Conservation (phyloP, 2,797 vertebrate genomes). For the Tangara arthus region DNA sequence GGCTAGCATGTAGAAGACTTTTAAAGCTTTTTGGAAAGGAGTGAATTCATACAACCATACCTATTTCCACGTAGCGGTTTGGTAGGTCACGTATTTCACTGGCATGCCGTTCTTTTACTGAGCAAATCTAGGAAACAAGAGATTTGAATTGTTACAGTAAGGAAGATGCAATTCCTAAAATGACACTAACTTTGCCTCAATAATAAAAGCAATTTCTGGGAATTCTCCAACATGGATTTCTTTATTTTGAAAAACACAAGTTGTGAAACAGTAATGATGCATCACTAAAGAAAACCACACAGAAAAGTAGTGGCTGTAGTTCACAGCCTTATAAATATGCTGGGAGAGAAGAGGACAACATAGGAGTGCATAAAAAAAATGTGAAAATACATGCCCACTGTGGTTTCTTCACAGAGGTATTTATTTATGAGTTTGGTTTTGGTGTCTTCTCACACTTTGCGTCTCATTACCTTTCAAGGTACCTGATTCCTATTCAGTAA, state of each 20-base stretch:
- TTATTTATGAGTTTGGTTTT: not conserved
- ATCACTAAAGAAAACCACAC: not conserved
- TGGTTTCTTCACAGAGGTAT: not conserved
- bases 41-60: conserved; percentile 64
- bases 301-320: not conserved
- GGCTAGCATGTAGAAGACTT: not conserved
- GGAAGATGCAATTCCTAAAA: not conserved
- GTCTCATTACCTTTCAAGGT: not conserved
- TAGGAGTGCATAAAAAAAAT: not conserved
- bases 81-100: conserved; percentile 95
- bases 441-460: not conserved
- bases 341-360: not conserved
- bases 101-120: conserved; percentile 91
- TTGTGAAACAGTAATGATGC: not conserved
- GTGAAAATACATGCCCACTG: not conserved
- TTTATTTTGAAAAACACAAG: not conserved
- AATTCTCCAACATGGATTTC: not conserved
- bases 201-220: not conserved
- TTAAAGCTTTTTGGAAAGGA: not conserved
- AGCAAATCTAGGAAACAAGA: conserved; percentile 85
- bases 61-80: conserved; percentile 97
- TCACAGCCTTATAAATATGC: not conserved
- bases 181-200: not conserved
- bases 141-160: not conserved
- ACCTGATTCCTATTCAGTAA: not conserved